Evolutionary conservation across 2,113 vertebrate genomes (phyloP), one percentile per base, ranked within the genome.

Genomic region (Channa maculata): DNA sequence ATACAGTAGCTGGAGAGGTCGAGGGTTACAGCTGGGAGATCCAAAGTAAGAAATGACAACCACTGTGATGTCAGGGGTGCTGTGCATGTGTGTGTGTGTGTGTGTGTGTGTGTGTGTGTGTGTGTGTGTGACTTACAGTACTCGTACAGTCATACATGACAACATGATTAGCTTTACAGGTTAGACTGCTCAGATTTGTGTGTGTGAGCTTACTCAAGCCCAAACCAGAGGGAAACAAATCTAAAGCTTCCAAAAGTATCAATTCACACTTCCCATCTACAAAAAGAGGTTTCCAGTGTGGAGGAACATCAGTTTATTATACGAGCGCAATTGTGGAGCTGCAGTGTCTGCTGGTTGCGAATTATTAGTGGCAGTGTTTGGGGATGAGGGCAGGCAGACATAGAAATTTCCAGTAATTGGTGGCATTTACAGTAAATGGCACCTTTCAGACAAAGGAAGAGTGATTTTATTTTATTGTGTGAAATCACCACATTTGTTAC

Each of bases 1-100:
- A 77, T 79, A 71, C 72, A 79, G 55, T 65, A 75, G 53, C 65
- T 48, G 36, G 65, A 75, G 78, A 64, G 57, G 86, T 89, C 86
- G 79, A 33, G 24, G 83, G 83, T 75, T 55, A 80, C 13, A 71
- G 61, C 60, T 65, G 65, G 63, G 66, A 53, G 75, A 77, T 51
- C 66, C 52, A 58, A 75, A 54, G 68, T 58, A 64, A 76, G 60
- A 71, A 57, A 65, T 50, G 75, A 53, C 9, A 49, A 75, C 65
- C 46, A 37, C 59, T 46, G 49, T 41, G 71, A 69, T 58, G 65
- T 67, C 54, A 45, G 50, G 50, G 62, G 60, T 24, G 3, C 41
- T 60, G 53, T 71, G 15, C 63, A 45, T 65, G 1, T 58, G 49
- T 59, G 71, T 69, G 45, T 62, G 41, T 65, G 39, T 58, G 44